Evolutionary conservation across 2,797 vertebrate species (phyloP).

Genomic region (Fundulus diaphanus): DNA sequence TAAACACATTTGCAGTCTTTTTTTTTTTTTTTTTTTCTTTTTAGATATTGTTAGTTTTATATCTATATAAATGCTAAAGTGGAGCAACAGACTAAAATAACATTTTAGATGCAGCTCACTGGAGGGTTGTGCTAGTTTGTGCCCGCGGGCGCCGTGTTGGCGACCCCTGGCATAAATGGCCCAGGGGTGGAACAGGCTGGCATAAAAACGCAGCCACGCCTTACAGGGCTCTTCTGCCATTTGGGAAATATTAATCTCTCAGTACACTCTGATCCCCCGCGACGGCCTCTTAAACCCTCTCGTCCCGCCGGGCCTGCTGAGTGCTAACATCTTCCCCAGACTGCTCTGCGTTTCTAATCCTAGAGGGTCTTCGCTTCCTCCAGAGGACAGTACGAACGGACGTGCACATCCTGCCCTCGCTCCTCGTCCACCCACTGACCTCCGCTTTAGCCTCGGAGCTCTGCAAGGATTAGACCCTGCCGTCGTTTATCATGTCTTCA

Average conservation of each 20-base stretch:
- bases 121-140: no score
- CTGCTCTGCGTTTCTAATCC: conserved; percentile 57
- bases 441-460: conserved; percentile 56
- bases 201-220: neutral
- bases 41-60: no score
- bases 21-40: no score
- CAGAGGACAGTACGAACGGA: conserved; percentile 51
- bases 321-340: conserved; percentile 64
- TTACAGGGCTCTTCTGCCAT: conserved; percentile 20
- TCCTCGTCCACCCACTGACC: conserved; percentile 62
- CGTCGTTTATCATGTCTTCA: conserved; percentile 72
- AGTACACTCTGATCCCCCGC: conserved; percentile 19
- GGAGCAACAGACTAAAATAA: no score
- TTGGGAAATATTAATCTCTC: conserved; percentile 49
- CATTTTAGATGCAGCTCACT: no score
- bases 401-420: conserved; percentile 56
- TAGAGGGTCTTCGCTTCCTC: conserved; percentile 60
- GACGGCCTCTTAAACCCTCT: conserved; percentile 54
- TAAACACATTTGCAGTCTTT: no score
- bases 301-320: conserved; percentile 32
- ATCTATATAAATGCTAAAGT: no score
- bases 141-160: no score
- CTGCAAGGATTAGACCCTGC: conserved; percentile 62
- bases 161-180: no score
- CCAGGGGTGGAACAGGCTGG: neutral